These are phyloP conservation scores for Orthonychiurus folsomi DNA, from an alignment of 2,888 invertebrate genomes.

Conservation along the genomic window DNA sequence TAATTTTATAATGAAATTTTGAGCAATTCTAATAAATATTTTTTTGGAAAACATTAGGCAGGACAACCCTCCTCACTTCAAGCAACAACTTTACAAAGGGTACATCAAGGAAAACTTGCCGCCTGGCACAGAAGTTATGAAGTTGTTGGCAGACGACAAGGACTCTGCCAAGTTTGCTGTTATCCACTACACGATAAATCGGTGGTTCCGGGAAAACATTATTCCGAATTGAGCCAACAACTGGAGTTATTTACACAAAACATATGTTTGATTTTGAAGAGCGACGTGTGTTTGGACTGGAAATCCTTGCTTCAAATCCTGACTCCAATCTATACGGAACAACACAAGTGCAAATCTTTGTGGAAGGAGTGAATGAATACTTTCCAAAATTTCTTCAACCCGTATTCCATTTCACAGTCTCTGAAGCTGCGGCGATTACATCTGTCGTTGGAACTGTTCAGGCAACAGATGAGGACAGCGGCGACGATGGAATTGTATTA, in stretches of 20 bases:
- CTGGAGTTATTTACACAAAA: conserved; percentile 79
- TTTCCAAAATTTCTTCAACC: conserved; percentile 84
- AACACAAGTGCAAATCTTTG: conserved; percentile 60
- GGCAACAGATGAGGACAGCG: conserved; percentile 84
- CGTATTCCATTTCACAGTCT: conserved; percentile 81
- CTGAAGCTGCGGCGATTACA: conserved; percentile 84
- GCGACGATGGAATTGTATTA: conserved; percentile 65
- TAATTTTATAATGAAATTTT: too few species aligned
- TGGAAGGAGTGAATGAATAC: conserved; percentile 88
- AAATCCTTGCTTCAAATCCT: conserved; percentile 74
- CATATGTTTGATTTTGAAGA: conserved; percentile 68
- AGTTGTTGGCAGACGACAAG: conserved; percentile 76
- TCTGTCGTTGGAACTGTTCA: conserved; percentile 78
- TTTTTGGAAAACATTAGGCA: not conserved
- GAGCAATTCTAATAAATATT: too few species aligned
- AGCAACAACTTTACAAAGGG: conserved; percentile 70
- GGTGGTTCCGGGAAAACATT: conserved; percentile 64
- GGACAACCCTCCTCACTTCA: conserved; percentile 71
- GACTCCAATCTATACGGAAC: conserved; percentile 63
- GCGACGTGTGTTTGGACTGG: conserved; percentile 56
- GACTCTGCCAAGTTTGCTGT: conserved; percentile 76
- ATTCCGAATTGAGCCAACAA: conserved; percentile 76
- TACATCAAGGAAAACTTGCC: conserved; percentile 82
- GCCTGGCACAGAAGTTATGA: conserved; percentile 82
- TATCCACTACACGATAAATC: conserved; percentile 55